Evolutionary conservation across 2,797 vertebrate genomes (phyloP).

Genomic region (Sebastes umbrosus): DNA sequence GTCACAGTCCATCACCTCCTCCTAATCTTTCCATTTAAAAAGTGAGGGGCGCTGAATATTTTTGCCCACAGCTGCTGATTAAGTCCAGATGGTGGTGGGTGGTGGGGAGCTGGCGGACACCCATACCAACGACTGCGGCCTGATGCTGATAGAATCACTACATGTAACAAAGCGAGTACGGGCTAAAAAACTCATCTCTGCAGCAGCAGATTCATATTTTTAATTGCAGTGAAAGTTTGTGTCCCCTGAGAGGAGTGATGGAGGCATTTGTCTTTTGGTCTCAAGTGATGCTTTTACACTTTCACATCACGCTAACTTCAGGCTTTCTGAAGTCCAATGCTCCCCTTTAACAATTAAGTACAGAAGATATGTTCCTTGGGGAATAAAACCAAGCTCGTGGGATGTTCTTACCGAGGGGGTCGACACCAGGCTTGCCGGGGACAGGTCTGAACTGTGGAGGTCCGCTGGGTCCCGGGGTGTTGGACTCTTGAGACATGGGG

Average conservation of each 20-base stretch:
- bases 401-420: slow-evolving; percentile 82
- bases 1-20: slow-evolving; percentile 79
- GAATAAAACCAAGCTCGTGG: neutral
- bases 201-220: slow-evolving; percentile 18
- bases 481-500: slow-evolving; percentile 87
- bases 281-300: neutral
- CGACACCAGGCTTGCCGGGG: slow-evolving; percentile 82
- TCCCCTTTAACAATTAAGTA: neutral
- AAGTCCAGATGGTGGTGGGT: slow-evolving; percentile 70
- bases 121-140: slow-evolving; percentile 53
- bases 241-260: neutral
- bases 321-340: neutral
- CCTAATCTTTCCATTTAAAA: slow-evolving; percentile 80
- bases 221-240: neutral
- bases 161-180: slow-evolving; percentile 22
- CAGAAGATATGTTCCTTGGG: neutral
- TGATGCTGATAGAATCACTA: slow-evolving; percentile 33
- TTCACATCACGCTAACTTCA: neutral
- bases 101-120: slow-evolving; percentile 55
- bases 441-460: slow-evolving; percentile 86
- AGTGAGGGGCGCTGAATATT: slow-evolving; percentile 67
- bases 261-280: neutral
- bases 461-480: slow-evolving; percentile 82
- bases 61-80: slow-evolving; percentile 75
- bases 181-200: slow-evolving; percentile 8